phyloP scores from a whole-genome alignment of 2,888 invertebrate genomes.

The Rhagophthalmus giganteus region DNA sequence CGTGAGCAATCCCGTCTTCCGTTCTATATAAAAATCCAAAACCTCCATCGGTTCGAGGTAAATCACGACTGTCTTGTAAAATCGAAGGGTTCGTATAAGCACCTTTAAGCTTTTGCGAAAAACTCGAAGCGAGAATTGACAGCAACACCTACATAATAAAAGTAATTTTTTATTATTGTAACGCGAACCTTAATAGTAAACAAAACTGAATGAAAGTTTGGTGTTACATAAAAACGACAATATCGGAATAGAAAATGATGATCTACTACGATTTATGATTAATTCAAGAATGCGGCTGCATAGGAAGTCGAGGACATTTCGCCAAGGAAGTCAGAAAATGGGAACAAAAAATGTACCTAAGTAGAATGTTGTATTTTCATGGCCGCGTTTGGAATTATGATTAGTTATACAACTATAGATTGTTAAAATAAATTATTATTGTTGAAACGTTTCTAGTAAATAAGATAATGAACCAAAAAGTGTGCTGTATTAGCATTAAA shows the following conservation, averaged over 20 bases:
- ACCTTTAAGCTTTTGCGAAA: conserved; percentile 30
- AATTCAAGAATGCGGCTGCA: conserved; percentile 9
- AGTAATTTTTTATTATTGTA: background rate
- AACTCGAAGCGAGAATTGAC: background rate
- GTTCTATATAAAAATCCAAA: conserved; percentile 54
- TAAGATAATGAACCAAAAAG: no score
- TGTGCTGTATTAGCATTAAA: no score
- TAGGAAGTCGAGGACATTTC: conserved; percentile 10
- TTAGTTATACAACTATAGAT: no score
- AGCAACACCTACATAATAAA: conserved; percentile 1
- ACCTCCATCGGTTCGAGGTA: conserved; percentile 53
- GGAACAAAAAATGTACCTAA: conserved; percentile 12
- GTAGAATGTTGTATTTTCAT: conserved; percentile 18
- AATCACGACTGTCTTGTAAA: conserved; percentile 51
- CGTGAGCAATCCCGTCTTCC: conserved; percentile 54
- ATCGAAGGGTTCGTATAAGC: conserved; percentile 46
- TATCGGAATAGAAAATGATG: no score
- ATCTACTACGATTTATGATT: no score
- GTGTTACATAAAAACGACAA: no score
- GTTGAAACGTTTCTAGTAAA: no score
- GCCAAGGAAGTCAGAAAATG: conserved; percentile 12
- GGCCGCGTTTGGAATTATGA: conserved; percentile 9
- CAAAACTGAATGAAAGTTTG: no score
- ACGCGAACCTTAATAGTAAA: no score
- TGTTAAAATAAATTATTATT: no score